A percentile compares a stretch with the other conserved stretches of the same genome.
Evolutionary conservation across 2,797 vertebrate genomes (phyloP).

Genomic region (Hipposideros larvatus): DNA sequence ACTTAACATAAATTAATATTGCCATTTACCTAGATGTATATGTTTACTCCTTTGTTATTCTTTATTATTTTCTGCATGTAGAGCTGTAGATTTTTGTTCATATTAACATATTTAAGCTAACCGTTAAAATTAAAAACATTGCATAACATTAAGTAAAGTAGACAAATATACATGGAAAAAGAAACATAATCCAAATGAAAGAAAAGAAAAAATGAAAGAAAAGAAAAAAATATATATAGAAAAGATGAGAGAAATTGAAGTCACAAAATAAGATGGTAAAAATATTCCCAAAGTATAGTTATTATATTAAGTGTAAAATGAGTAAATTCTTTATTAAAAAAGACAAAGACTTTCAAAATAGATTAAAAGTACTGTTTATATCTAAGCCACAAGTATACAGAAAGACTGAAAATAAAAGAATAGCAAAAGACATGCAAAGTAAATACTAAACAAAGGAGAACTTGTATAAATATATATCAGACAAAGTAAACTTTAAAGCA

Average conservation of each 20-base stretch:
- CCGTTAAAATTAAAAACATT: background rate
- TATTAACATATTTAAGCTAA: background rate
- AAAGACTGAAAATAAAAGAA: background rate
- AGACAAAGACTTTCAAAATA: background rate
- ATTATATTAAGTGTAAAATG: background rate
- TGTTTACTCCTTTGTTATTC: background rate
- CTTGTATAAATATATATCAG: background rate
- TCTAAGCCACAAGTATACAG: background rate
- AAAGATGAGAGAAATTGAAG: background rate
- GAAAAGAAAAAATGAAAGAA: background rate
- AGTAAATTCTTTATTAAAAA: background rate
- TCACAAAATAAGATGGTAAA: background rate
- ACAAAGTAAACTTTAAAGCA: background rate
- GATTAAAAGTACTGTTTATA: background rate
- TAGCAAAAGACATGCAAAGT: background rate
- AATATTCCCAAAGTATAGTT: background rate
- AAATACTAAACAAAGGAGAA: background rate
- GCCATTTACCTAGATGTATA: background rate
- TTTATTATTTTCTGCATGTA: background rate
- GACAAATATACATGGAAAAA: background rate
- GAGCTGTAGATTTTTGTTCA: background rate
- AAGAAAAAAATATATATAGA: background rate
- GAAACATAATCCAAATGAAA: background rate
- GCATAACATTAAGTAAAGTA: background rate
- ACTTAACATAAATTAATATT: background rate